phyloP scores from a whole-genome alignment of 2,888 invertebrate genomes.

The Malachius bipustulatus region DNA sequence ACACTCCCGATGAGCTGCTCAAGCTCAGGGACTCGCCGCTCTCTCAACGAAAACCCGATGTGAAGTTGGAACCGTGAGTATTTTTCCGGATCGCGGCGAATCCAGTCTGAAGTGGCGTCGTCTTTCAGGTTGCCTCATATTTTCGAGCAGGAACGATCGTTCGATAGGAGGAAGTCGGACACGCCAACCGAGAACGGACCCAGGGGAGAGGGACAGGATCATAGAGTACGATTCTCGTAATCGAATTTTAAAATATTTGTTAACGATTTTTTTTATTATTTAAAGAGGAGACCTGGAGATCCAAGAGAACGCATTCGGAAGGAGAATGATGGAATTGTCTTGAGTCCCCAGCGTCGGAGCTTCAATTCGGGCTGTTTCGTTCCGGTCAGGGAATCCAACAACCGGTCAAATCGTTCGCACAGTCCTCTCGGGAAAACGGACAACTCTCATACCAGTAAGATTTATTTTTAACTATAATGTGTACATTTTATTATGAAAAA shows the following conservation, averaged over 20 bases:
- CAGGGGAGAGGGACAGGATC: constrained; percentile 43
- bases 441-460: constrained; percentile 13
- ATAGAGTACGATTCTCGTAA: constrained; percentile 36
- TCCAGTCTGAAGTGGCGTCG: too few species aligned
- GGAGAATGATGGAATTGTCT: constrained; percentile 71
- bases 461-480: neutral
- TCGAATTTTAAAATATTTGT: neutral
- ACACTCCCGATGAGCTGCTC: constrained; percentile 59
- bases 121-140: neutral
- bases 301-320: constrained; percentile 68
- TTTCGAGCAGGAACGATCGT: constrained; percentile 31
- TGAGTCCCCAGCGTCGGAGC: constrained; percentile 76
- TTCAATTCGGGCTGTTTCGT: constrained; percentile 83
- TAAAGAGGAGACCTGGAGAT: constrained; percentile 47
- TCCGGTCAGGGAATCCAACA: constrained; percentile 34
- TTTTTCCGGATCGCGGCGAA: too few species aligned
- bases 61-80: too few species aligned
- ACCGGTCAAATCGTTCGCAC: constrained; percentile 21
- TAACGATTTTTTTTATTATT: constrained; percentile 1
- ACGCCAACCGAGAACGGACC: constrained; percentile 51
- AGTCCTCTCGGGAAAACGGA: constrained; percentile 25
- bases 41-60: constrained; percentile 61
- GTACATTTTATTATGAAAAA: too few species aligned
- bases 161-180: constrained; percentile 46
- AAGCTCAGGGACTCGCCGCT: constrained; percentile 56